phyloP scores from a whole-genome alignment of 2,113 vertebrate genomes.

The Oncorhynchus mykiss region DNA sequence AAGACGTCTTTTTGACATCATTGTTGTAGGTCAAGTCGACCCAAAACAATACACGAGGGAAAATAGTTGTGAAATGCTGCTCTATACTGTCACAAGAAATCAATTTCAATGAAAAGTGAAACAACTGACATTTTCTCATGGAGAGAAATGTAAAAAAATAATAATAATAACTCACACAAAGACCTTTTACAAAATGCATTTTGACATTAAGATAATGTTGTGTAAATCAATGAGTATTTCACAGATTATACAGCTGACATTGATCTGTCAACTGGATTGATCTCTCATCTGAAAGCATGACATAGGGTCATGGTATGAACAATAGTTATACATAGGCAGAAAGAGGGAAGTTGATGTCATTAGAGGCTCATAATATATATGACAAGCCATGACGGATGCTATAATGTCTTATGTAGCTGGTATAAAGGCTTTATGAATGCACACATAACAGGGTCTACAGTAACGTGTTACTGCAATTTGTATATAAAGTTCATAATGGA shows the following conservation, averaged over 20 bases:
- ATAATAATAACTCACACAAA: conserved; percentile 34
- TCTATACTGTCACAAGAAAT: conserved; percentile 5
- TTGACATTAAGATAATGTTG: conserved; percentile 58
- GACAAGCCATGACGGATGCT: not conserved
- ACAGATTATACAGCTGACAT: conserved; percentile 43
- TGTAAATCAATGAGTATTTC: conserved; percentile 53
- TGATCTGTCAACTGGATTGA: conserved; percentile 48
- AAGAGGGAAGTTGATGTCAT: not conserved
- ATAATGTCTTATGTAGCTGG: no score
- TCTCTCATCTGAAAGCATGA: conserved; percentile 28
- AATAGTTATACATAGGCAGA: not conserved
- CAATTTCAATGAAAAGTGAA: conserved; percentile 6
- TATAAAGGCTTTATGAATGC: no score
- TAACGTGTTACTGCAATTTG: not conserved
- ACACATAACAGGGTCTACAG: no score
- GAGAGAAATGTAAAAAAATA: conserved; percentile 23
- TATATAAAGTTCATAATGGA: not conserved
- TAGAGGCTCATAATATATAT: not conserved
- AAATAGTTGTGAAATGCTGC: not conserved
- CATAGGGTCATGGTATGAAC: not conserved
- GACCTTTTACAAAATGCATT: conserved; percentile 49
- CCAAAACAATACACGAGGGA: not conserved
- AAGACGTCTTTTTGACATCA: no score
- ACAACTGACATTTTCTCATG: conserved; percentile 1
- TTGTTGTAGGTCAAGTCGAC: no score